Evolutionary conservation across 2,797 vertebrate species (phyloP).

Genomic region (Argentina silus): DNA sequence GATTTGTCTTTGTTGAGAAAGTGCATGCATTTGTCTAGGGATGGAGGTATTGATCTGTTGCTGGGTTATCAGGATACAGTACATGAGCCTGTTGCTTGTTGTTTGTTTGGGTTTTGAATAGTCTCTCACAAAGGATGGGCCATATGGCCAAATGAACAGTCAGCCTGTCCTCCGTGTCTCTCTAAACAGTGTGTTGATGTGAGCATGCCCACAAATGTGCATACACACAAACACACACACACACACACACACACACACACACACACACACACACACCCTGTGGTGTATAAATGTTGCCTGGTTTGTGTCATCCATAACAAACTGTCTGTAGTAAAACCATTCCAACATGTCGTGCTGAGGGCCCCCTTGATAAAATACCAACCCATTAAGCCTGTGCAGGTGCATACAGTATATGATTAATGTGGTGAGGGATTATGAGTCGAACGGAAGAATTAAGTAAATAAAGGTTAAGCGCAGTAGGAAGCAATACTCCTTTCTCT

Average conservation of each 20-base stretch:
- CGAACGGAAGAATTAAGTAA: constrained; percentile 54
- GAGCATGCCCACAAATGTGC: neutral
- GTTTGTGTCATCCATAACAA: neutral
- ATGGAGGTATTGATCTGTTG: constrained; percentile 42
- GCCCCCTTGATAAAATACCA: constrained; percentile 40
- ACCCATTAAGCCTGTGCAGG: constrained; percentile 56
- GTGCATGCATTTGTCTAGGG: constrained; percentile 35
- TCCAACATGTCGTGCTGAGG: constrained; percentile 42
- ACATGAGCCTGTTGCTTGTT: constrained; percentile 24
- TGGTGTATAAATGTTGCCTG: neutral
- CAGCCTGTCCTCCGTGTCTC: constrained; percentile 4
- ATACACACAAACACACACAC: neutral
- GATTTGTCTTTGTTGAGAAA: constrained; percentile 27
- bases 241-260: too few species aligned
- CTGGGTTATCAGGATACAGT: constrained; percentile 15
- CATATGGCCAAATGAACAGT: neutral
- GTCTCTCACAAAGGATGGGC: constrained; percentile 12
- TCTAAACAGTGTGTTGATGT: neutral
- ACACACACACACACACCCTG: too few species aligned
- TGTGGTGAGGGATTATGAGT: constrained; percentile 55
- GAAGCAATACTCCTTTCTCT: constrained; percentile 35
- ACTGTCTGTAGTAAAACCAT: constrained; percentile 7
- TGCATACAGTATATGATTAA: constrained; percentile 68
- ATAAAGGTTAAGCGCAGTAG: constrained; percentile 68
- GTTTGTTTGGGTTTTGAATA: constrained; percentile 26